Base-by-base conservation (phyloP, 2,888 invertebrate species). In the Exocentrus adspersus region DNA sequence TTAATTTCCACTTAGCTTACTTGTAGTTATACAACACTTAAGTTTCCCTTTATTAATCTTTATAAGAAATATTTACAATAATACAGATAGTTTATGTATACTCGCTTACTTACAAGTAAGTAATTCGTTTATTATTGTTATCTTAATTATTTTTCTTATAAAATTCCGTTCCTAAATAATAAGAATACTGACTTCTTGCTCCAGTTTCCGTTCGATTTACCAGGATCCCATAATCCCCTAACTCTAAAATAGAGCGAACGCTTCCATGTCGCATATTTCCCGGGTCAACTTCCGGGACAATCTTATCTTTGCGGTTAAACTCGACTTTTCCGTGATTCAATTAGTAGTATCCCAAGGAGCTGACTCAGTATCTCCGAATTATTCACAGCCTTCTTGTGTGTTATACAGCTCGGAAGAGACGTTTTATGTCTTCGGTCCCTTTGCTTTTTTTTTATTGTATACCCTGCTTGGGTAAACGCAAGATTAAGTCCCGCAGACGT, bases 281-380 rank as follows among this genome's bases (percentile, higher is more conserved):
- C 30, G 61, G 61, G 61, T 61, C 61, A 56, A 54, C 56, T 56
- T 61, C 56, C 61, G 61, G 54, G 56, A 61, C 56, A 61, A 61
- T 61, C 54, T 54, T 61, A 61, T 61, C 61, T 61, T 50, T 48
- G 61, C 42, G 56, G 61, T 32, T 16, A 19, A 30, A 51, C 19
- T 37, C 32, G 19, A 51, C 32, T 32, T 30, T 51, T 19, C 51
- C 51, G 51, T 51, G 32, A 51, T 51, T 51, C 32, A 51, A 51
- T 51, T 32, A 30, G 51, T 32, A 51, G 51, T 51, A 51, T 28
- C 30, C 51, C 45, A 48, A 37, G 32, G 12, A 32, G 51, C 51
- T 51, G 51, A 51, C 32, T 51, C 51, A 19, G 51, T 51, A 32
- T 51, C 32, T 51, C 17, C 16, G 32, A 51, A 51, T 51, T 51